Base-by-base conservation (phyloP, 2,797 vertebrate species). In the Mus minutoides region DNA sequence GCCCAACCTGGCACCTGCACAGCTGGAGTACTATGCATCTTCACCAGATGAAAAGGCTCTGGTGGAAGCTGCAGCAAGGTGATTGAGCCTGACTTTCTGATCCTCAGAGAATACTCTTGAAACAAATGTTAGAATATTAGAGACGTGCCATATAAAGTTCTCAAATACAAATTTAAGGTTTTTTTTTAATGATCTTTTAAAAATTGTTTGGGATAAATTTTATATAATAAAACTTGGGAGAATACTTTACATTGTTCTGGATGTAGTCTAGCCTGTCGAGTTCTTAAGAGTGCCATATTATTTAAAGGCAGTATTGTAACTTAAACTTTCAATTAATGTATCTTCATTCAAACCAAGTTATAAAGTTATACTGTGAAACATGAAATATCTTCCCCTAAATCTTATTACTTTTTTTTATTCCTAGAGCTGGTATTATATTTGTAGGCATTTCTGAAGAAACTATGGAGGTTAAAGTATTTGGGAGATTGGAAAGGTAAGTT, bases 41-140 rank as follows among this genome's bases (percentile, higher is more conserved):
- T 99, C 99, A 0, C 99, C 99, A 1, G 99, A 99, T 93, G 99
- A 99, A 98, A 99, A 99, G 92, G 99, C 99, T 88, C 98, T 99
- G 43, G 99, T 99, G 46, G 99, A 99, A 98, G 99, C 99, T 93
- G 98, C 99, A 22, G 99, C 99, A 97, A 99, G 99, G 99, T 99
- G 96, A 69, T 26, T 80, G 62, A 31, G 24, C 69, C 22, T 75
- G 4, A 86, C 93, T 46, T 93, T 49, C 43, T 92, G n/a, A 80
- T 85, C 34, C 69, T 93, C 29, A 82, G 69, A 87, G 86, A 93
- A 77, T 6, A 56, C 31, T 26, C 62, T 89, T 87, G 85, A 89
- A 96, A 52, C 86, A 56, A 94, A 62, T 84, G 24, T 69, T 62
- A 77, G 92, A 78, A 40, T 73, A 71, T 4, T 78, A 90, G 52